Conservation (phyloP, 2,888 invertebrate species). For the Oasisia sp. region DNA sequence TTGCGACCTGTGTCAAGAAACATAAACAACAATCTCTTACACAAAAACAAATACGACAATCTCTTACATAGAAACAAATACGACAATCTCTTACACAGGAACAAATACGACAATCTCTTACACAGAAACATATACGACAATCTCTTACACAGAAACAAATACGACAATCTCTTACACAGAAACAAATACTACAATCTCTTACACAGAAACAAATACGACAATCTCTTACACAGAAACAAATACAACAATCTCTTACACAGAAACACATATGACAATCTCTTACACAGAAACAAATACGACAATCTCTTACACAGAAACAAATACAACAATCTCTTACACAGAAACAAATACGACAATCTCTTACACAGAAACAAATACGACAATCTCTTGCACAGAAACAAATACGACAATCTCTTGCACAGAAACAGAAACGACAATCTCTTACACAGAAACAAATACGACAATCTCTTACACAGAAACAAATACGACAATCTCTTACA, state of each 20-base stretch:
- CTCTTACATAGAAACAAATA: not conserved
- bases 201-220: not conserved
- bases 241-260: too few species aligned
- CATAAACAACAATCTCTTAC: not conserved
- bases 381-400: not conserved
- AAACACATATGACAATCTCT: not conserved
- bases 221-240: not conserved
- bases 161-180: not conserved
- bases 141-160: not conserved
- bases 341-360: not conserved
- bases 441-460: not conserved
- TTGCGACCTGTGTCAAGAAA: conserved; percentile 48
- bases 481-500: not conserved
- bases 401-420: not conserved
- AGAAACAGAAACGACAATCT: not conserved
- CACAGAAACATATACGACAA: not conserved
- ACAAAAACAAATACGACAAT: too few species aligned
- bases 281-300: not conserved
- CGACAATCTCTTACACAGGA: not conserved
- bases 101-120: not conserved
- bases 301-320: not conserved
- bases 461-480: not conserved
- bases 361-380: not conserved
- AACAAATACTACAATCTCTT: not conserved
- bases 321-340: too few species aligned